Percentiles rank a stretch among this genome's conserved stretches.
Evolutionary conservation across 1,140 invertebrate genomes (phyloP).

Genomic region (Ceratitis capitata): DNA sequence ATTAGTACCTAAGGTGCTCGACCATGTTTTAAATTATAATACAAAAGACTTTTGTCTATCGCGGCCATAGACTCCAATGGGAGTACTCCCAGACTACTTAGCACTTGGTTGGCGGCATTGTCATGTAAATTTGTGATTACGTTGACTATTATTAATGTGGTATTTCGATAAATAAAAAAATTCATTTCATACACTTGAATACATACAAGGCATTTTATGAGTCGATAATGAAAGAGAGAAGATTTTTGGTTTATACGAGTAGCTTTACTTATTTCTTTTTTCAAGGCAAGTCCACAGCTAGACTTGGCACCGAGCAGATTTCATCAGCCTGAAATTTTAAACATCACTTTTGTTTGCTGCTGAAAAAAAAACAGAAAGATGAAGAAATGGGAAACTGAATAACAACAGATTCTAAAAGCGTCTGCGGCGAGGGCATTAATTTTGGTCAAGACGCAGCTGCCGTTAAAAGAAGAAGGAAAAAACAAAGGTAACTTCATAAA

Average conservation of each 20-base stretch:
- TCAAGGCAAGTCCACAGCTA: no score
- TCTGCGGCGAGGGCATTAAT: neutral
- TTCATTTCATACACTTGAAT: neutral
- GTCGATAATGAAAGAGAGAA: neutral
- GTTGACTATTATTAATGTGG: neutral
- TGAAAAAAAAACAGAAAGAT: no score
- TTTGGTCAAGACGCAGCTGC: neutral
- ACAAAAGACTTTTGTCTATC: neutral
- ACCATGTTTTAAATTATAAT: neutral
- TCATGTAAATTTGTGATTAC: slow-evolving; percentile 2
- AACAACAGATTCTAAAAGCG: neutral
- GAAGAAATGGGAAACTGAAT: neutral
- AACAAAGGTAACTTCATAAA: neutral
- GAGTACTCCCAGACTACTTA: neutral
- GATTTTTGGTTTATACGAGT: neutral
- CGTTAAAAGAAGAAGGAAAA: neutral
- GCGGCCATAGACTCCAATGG: no score
- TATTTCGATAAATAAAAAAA: neutral
- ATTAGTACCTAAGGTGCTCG: neutral
- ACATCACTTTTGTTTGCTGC: no score
- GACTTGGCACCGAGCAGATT: no score
- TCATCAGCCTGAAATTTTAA: no score
- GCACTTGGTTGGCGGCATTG: neutral
- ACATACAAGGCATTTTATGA: neutral
- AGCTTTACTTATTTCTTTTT: neutral